Percentiles rank a stretch among this genome's conserved stretches.
Evolutionary conservation across 2,888 invertebrate genomes (phyloP).

Genomic region (Amblyjoppa fuscipennis): DNA sequence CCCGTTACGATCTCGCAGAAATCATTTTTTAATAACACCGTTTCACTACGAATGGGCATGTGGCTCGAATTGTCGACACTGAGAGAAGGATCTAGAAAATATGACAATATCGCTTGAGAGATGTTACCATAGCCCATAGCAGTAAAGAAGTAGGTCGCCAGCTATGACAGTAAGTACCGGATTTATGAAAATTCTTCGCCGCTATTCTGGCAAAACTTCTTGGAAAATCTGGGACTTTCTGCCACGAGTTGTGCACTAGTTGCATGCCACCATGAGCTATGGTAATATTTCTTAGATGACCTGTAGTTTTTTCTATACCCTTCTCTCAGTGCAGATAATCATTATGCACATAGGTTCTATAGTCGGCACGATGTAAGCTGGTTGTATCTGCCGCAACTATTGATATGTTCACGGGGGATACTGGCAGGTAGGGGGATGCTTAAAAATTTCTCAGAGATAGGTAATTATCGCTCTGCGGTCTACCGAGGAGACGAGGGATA

Average conservation of each 20-base stretch:
- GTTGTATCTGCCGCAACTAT: background rate
- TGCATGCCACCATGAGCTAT: no score
- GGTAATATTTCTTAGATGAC: no score
- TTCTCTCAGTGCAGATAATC: background rate
- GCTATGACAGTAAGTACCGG: no score
- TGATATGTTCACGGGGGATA: conserved; percentile 2
- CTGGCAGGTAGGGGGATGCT: background rate
- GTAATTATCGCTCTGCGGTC: conserved; percentile 41
- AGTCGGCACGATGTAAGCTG: background rate
- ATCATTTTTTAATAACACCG: background rate
- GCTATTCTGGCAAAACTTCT: no score
- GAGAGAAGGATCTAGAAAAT: no score
- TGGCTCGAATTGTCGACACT: background rate
- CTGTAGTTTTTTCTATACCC: no score
- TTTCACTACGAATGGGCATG: background rate
- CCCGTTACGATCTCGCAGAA: background rate
- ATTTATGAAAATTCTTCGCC: no score
- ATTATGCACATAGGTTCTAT: background rate
- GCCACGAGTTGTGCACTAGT: no score
- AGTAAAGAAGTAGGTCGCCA: no score
- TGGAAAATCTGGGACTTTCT: no score
- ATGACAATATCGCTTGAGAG: no score
- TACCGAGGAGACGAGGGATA: conserved; percentile 34
- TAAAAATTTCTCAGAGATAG: conserved; percentile 30
- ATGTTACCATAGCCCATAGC: no score